These are phyloP conservation scores for Lophius americanus DNA, from an alignment of 2,797 vertebrate species.

Conservation along the genomic window DNA sequence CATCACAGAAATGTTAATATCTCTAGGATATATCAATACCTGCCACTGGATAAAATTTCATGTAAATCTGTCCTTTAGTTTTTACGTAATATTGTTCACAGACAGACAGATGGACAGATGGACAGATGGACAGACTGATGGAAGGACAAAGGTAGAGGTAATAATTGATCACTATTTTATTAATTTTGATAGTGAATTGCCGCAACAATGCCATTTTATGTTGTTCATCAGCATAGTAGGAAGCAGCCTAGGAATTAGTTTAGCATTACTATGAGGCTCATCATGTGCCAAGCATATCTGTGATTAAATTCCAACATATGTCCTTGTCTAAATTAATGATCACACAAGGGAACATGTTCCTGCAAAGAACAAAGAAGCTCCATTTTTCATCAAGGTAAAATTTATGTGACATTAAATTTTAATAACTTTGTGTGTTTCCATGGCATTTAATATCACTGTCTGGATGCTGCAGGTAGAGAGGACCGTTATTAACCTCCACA, in stretches of 20 bases:
- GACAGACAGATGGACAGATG: too few relatives aligned
- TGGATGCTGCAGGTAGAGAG: slow-evolving; percentile 6
- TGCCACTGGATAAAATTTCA: too few relatives aligned
- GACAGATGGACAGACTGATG: too few relatives aligned
- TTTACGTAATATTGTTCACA: too few relatives aligned
- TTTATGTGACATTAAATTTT: slow-evolving; percentile 59
- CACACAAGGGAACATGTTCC: slow-evolving; percentile 13
- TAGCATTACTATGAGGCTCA: slow-evolving; percentile 9
- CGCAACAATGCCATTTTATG: too few relatives aligned
- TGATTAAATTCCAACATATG: slow-evolving; percentile 36
- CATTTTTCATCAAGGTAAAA: slow-evolving; percentile 42
- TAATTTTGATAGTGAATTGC: too few relatives aligned
- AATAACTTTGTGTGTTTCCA: slow-evolving; percentile 35
- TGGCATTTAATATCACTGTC: slow-evolving; percentile 31
- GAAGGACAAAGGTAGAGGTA: too few relatives aligned
- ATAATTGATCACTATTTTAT: too few relatives aligned
- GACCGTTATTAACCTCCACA: slow-evolving; percentile 22
- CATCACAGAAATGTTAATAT: too few relatives aligned
- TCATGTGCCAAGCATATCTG: slow-evolving; percentile 3
- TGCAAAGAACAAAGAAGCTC: slow-evolving; percentile 42
- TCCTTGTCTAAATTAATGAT: slow-evolving; percentile 44
- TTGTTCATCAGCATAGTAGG: neutral
- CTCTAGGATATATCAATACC: too few relatives aligned
- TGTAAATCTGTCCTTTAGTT: too few relatives aligned
- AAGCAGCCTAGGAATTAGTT: slow-evolving; percentile 11